Percentiles rank a stretch among this genome's conserved stretches.
Conservation (phyloP, 2,797 vertebrate genomes). For the Gymnothorax javanicus region DNA sequence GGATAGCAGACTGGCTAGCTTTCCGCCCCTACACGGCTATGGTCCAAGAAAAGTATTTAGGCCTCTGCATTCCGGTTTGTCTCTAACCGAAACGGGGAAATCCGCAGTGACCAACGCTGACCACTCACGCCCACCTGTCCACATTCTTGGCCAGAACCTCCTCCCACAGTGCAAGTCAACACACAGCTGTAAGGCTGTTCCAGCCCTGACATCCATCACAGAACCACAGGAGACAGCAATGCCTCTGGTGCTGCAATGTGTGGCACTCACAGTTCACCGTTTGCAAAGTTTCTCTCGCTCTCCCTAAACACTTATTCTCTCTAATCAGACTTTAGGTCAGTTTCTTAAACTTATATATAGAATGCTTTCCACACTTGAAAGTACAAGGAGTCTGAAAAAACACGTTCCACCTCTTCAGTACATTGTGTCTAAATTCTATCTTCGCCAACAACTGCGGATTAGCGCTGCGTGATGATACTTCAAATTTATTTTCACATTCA, state of each 20-base stretch:
- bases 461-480: neutral
- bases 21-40: slow-evolving; percentile 21
- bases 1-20: slow-evolving; percentile 22
- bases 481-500: neutral
- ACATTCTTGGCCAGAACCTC: slow-evolving; percentile 70
- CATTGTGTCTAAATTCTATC: neutral
- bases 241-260: slow-evolving; percentile 2
- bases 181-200: neutral
- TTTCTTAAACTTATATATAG: neutral
- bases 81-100: slow-evolving; percentile 57
- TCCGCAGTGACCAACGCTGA: slow-evolving; percentile 63
- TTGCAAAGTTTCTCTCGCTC: neutral
- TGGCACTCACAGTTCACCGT: neutral
- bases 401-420: neutral
- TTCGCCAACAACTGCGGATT: neutral
- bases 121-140: slow-evolving; percentile 75
- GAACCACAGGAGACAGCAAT: slow-evolving; percentile 6
- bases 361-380: neutral
- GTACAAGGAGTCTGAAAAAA: neutral
- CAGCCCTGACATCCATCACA: slow-evolving; percentile 48
- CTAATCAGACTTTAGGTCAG: neutral
- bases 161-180: slow-evolving; percentile 44
- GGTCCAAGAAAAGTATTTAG: slow-evolving; percentile 31
- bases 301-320: neutral
- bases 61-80: slow-evolving; percentile 27